Base-by-base conservation (phyloP, 2,888 invertebrate genomes). In the Amphipoea oculea region DNA sequence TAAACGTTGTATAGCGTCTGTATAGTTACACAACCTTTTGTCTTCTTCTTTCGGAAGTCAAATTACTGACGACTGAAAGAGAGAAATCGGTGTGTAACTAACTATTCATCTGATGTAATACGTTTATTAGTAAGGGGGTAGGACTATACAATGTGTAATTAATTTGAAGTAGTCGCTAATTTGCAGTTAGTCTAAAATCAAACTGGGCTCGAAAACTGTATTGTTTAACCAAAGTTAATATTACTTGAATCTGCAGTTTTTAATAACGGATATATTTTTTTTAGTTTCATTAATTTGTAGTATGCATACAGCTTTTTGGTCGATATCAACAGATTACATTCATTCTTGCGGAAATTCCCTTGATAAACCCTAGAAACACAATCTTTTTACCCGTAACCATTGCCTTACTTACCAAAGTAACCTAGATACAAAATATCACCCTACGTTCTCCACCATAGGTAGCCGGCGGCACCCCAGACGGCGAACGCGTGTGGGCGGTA, bases 401-500 rank as follows among this genome's bases (percentile, higher is more conserved):
- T 36, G 63, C 12, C 12, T n/a, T 29, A 29, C 14, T 6, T 29
- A 14, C 20, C 63, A 20, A 40, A 11, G 20, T 23, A 0, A 66
- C 12, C n/a, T 4, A 4, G 57, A 17, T 71, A n/a, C 7, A 51
- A 75, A 60, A 60, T 29, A 4, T 62, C 0, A 68, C 36, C 17
- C 1, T 2, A 17, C 0, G 29, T 36, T 14, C 14, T 11, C 20
- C 6, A 3, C 14, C 57, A 0, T 81, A 95, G 95, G 95, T 95
- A 73, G 93, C 95, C 0, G 94, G 94, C 66, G 94, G 95, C 69
- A 94, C 94, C 0, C 91, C 95, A 1, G 95, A 94, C 86, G 96
- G 96, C 7, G 92, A 93, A 79, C 93, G 95, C 0, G 94, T 95
- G 36, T 95, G 96, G 96, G 93, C 95, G 0, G 96, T 95, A 71